Percentiles rank a stretch among this genome's conserved stretches.
Evolutionary conservation across 2,888 invertebrate species (phyloP).

Genomic region (Drosophila dives): DNA sequence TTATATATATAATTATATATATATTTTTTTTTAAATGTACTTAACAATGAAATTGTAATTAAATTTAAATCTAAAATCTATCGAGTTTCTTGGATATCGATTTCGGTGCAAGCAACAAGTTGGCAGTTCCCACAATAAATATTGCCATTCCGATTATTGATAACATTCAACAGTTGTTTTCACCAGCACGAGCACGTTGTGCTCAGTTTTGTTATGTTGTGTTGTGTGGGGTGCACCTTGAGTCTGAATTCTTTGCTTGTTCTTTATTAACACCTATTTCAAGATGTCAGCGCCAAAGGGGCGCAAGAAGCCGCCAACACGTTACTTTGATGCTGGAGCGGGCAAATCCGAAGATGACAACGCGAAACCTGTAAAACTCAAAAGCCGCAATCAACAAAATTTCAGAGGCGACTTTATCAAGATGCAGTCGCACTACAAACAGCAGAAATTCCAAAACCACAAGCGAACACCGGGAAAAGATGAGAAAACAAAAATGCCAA

Average conservation of each 20-base stretch:
- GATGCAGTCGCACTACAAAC: constrained; percentile 54
- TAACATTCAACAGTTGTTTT: not conserved
- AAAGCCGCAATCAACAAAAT: constrained; percentile 62
- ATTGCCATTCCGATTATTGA: constrained; percentile 1
- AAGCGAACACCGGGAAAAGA: not conserved
- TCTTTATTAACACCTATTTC: constrained; percentile 3
- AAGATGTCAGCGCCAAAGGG: constrained; percentile 46
- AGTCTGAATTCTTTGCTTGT: not conserved
- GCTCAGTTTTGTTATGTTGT: not conserved
- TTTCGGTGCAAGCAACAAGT: not conserved
- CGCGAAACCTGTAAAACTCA: constrained; percentile 67
- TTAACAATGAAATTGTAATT: constrained; percentile 48
- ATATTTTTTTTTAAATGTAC: constrained; percentile 27
- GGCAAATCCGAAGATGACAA: constrained; percentile 45
- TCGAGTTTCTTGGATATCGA: not conserved
- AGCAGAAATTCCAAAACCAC: not conserved
- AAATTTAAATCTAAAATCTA: constrained; percentile 36
- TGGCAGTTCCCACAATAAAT: constrained; percentile 22
- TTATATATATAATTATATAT: not conserved
- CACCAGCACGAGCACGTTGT: constrained; percentile 43
- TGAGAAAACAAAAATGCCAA: constrained; percentile 41
- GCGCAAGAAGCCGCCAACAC: constrained; percentile 50
- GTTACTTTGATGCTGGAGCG: constrained; percentile 62
- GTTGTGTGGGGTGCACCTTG: constrained; percentile 2
- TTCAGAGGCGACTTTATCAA: constrained; percentile 77